These are phyloP conservation scores for Sarcophaga variegata DNA, from an alignment of 2,888 invertebrate genomes.

Conservation along the genomic window DNA sequence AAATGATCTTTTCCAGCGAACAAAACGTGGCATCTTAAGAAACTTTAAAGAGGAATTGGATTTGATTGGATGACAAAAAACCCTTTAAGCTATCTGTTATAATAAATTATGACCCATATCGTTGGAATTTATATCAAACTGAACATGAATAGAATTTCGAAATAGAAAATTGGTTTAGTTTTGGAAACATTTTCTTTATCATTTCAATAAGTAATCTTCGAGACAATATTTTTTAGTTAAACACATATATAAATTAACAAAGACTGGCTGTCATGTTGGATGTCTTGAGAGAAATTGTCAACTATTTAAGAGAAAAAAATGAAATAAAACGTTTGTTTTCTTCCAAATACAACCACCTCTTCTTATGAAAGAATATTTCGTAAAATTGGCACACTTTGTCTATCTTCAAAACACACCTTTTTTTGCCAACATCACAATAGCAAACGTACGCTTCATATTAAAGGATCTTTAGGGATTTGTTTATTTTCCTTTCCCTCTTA, in stretches of 20 bases:
- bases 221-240: slow-evolving; percentile 24
- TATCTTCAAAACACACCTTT: slow-evolving; percentile 45
- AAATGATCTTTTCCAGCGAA: slow-evolving; percentile 35
- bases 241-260: background rate
- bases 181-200: background rate
- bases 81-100: slow-evolving; percentile 21
- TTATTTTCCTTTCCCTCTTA: background rate
- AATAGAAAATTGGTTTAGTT: background rate
- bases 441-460: slow-evolving; percentile 12
- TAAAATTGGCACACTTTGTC: slow-evolving; percentile 65
- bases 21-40: background rate
- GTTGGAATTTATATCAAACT: slow-evolving; percentile 8
- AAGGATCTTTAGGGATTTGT: slow-evolving; percentile 19
- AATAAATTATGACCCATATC: slow-evolving; percentile 13
- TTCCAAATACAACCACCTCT: no score
- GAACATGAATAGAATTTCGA: background rate
- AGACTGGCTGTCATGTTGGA: slow-evolving; percentile 4
- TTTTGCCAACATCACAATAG: background rate
- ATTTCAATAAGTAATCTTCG: slow-evolving; percentile 12
- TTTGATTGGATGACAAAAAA: background rate
- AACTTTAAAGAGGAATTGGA: background rate
- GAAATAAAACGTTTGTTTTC: no score
- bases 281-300: background rate
- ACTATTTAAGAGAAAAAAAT: slow-evolving; percentile 7
- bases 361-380: background rate